Conservation (phyloP, 2,797 vertebrate genomes). For the Rousettus madagascariensis region DNA sequence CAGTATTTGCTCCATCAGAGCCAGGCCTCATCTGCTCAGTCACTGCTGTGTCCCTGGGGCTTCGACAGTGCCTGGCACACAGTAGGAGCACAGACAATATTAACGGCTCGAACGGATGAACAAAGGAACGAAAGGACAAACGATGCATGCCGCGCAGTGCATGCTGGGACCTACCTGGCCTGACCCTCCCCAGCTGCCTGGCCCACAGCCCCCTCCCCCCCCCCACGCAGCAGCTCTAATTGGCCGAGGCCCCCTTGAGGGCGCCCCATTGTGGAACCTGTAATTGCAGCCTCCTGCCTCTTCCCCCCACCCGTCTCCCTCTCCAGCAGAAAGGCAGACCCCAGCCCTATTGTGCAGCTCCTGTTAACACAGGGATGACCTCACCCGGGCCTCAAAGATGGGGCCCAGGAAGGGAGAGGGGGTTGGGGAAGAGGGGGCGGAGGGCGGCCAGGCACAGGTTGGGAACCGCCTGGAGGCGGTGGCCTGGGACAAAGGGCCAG, state of each 20-base stretch:
- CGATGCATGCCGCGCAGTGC: accelerated
- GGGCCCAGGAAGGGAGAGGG: not conserved
- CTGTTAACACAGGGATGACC: constrained; percentile 55
- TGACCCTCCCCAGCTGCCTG: not conserved
- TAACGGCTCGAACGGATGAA: not conserved
- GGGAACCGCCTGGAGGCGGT: constrained; percentile 40
- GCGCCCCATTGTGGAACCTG: constrained; percentile 29
- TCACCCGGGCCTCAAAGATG: constrained; percentile 58
- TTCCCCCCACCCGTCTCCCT: not conserved
- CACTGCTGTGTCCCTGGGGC: not conserved
- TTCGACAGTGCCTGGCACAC: not conserved
- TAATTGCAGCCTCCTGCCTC: constrained; percentile 9
- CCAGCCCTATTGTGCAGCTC: constrained; percentile 30
- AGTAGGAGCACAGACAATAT: not conserved
- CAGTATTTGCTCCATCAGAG: accelerated
- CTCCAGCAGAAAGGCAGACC: constrained; percentile 26
- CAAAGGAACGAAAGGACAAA: accelerated
- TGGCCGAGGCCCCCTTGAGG: not conserved
- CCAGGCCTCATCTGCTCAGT: accelerated
- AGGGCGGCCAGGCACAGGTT: not conserved
- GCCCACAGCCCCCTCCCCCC: not conserved
- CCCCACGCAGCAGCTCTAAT: not conserved
- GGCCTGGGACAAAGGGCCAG: constrained; percentile 59
- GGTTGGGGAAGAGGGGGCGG: not conserved
- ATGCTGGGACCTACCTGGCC: constrained; percentile 5